A percentile compares a stretch with the other conserved stretches of the same genome.
phyloP scores from a whole-genome alignment of 2,888 invertebrate species.

The Synanthedon vespiformis region DNA sequence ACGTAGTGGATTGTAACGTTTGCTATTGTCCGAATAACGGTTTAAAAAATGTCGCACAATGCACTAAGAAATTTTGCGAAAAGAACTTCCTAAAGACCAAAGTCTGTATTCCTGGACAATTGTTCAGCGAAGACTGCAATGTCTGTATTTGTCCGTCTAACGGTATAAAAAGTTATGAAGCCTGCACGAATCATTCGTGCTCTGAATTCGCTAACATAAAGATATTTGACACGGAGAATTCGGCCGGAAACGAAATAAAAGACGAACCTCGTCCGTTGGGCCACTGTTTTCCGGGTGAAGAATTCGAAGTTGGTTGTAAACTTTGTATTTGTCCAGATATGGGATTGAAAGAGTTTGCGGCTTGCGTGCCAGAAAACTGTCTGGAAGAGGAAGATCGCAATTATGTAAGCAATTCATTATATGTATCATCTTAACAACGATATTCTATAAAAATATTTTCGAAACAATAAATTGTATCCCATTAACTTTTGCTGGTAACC shows the following conservation, averaged over 20 bases:
- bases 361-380: conserved; percentile 32
- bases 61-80: conserved; percentile 55
- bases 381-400: conserved; percentile 10
- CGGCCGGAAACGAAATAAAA: conserved; percentile 23
- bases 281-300: conserved; percentile 53
- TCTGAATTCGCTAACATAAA: conserved; percentile 27
- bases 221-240: conserved; percentile 31
- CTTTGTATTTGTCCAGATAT: conserved; percentile 54
- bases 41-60: conserved; percentile 48
- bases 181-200: conserved; percentile 44
- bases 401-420: too few relatives aligned
- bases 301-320: conserved; percentile 47
- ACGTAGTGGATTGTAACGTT: conserved; percentile 52
- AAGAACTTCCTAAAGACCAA: conserved; percentile 36
- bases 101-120: conserved; percentile 36
- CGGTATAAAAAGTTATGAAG: conserved; percentile 37
- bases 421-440: too few relatives aligned
- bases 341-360: conserved; percentile 44
- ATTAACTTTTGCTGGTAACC: too few relatives aligned
- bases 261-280: conserved; percentile 31
- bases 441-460: too few relatives aligned
- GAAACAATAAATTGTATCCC: too few relatives aligned
- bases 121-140: conserved; percentile 54
- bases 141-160: conserved; percentile 55
- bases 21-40: conserved; percentile 50